Conservation (phyloP, 2,113 vertebrate species). For the Cheilinus undulatus region DNA sequence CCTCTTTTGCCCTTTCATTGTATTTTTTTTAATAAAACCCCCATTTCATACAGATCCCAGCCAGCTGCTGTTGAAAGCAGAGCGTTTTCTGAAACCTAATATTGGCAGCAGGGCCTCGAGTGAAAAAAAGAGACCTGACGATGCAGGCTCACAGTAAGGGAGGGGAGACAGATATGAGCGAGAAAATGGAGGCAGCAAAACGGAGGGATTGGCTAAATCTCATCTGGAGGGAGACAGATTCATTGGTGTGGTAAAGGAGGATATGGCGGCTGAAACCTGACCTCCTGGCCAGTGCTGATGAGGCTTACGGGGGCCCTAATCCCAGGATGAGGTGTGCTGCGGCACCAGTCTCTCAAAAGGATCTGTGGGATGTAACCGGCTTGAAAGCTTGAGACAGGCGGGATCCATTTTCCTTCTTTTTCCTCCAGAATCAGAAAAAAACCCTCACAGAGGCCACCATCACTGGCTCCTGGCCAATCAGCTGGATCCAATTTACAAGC, state of each 20-base stretch:
- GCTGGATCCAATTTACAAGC: constrained; percentile 78
- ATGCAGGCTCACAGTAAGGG: constrained; percentile 24
- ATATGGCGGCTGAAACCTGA: constrained; percentile 65
- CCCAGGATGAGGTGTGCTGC: constrained; percentile 64
- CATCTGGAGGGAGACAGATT: constrained; percentile 59
- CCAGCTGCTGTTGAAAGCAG: constrained; percentile 46
- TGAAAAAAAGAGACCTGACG: constrained; percentile 41
- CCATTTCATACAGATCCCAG: constrained; percentile 57
- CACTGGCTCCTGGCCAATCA: constrained; percentile 80
- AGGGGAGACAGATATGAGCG: constrained; percentile 16
- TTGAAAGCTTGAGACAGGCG: constrained; percentile 51
- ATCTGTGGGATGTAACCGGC: constrained; percentile 52
- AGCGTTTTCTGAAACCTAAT: constrained; percentile 71
- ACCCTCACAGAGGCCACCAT: constrained; percentile 38
- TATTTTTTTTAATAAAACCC: constrained; percentile 65
- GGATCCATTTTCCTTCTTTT: constrained; percentile 29
- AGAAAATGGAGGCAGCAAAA: constrained; percentile 20
- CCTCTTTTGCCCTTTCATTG: constrained; percentile 42
- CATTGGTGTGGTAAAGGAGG: constrained; percentile 57
- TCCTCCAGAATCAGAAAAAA: constrained; percentile 24
- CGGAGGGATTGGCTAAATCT: constrained; percentile 45
- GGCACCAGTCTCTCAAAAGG: constrained; percentile 52
- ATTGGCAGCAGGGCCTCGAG: constrained; percentile 58
- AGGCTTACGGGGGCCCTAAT: constrained; percentile 68
- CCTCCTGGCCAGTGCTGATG: constrained; percentile 58